phyloP scores from a whole-genome alignment of 2,888 invertebrate species.

The Abscondita cerata region DNA sequence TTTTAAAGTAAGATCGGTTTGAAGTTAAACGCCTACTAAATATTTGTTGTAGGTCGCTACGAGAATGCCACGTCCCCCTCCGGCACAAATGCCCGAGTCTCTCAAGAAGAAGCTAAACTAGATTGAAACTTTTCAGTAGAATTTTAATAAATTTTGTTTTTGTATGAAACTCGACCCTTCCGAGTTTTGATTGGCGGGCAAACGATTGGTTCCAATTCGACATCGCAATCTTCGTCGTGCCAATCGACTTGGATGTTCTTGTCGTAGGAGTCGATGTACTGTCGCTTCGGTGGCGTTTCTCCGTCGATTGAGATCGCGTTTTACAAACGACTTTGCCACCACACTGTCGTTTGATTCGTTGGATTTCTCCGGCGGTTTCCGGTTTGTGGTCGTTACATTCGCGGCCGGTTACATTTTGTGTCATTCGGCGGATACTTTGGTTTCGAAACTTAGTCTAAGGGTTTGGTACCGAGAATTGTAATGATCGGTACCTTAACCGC shows the following conservation, averaged over 20 bases:
- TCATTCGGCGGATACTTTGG: constrained; percentile 97
- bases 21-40: too few species aligned
- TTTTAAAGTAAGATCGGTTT: constrained; percentile 64
- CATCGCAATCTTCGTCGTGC: constrained; percentile 7
- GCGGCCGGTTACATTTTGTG: constrained; percentile 98
- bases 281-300: constrained; percentile 9
- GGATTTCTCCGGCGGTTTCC: constrained; percentile 82
- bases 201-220: background rate
- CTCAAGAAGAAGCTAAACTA: too few species aligned
- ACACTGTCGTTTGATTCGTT: constrained; percentile 79
- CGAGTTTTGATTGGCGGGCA: too few species aligned
- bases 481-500: constrained; percentile 98
- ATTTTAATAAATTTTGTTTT: too few species aligned
- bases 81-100: constrained; percentile 90
- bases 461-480: constrained; percentile 89
- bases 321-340: constrained; percentile 82
- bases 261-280: background rate
- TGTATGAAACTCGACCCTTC: too few species aligned
- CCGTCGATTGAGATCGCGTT: constrained; percentile 57
- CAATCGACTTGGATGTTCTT: constrained; percentile 8
- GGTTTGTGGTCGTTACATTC: constrained; percentile 98
- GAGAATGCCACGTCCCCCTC: constrained; percentile 89
- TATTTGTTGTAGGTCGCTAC: constrained; percentile 68
- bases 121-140: too few species aligned
- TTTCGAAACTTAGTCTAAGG: constrained; percentile 98